These are phyloP conservation scores for Carduelis carduelis DNA, from an alignment of 2,797 vertebrate species.

Conservation along the genomic window DNA sequence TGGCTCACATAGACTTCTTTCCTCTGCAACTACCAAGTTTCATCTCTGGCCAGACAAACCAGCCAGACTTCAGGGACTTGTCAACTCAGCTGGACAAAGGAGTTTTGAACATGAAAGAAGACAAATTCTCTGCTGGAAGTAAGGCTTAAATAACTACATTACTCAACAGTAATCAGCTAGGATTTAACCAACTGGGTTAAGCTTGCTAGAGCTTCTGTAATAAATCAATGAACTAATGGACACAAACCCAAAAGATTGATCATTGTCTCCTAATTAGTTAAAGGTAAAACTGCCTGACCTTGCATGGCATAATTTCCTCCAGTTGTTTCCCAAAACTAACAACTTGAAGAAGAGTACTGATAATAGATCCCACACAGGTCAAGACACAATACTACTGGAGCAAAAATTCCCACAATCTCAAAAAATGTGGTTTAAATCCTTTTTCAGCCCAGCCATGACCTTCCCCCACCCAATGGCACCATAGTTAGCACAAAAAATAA, in stretches of 20 bases:
- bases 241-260: background rate
- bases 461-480: background rate
- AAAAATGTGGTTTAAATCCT: background rate
- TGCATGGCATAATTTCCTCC: background rate
- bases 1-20: background rate
- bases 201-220: background rate
- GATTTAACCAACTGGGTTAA: background rate
- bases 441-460: background rate
- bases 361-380: background rate
- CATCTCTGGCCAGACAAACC: background rate
- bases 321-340: background rate
- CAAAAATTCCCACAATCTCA: background rate
- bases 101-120: background rate
- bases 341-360: background rate
- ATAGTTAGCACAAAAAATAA: background rate
- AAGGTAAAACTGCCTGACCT: background rate
- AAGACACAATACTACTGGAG: background rate
- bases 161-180: background rate
- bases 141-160: background rate
- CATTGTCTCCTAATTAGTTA: background rate
- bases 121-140: background rate
- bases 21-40: background rate
- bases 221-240: background rate
- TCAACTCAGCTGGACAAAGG: background rate
- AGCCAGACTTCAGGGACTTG: background rate